These are phyloP conservation scores for Rhorus exstirpatorius DNA, from an alignment of 2,888 invertebrate species.

Conservation along the genomic window DNA sequence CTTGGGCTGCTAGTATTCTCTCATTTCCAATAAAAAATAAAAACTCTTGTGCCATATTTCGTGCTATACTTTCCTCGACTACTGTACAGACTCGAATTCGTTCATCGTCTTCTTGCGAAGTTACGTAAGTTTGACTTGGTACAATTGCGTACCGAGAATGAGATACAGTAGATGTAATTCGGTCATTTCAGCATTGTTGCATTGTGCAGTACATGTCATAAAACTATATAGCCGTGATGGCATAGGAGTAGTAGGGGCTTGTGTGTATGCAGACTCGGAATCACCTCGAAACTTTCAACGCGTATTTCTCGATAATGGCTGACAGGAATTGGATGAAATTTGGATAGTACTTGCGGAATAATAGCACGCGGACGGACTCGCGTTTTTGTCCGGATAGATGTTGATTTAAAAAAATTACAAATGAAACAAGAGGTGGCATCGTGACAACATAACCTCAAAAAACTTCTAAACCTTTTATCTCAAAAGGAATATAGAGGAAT, in stretches of 20 bases:
- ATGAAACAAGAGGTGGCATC: too few species aligned
- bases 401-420: not conserved
- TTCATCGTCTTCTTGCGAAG: constrained; percentile 36
- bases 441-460: too few species aligned
- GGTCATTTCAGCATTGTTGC: constrained; percentile 33
- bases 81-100: constrained; percentile 29
- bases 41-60: constrained; percentile 1
- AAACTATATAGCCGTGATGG: not conserved
- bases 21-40: not conserved
- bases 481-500: too few species aligned
- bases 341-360: not conserved
- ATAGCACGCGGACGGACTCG: not conserved
- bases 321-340: not conserved
- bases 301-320: not conserved
- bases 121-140: constrained; percentile 41
- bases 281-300: constrained; percentile 1
- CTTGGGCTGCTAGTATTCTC: too few species aligned
- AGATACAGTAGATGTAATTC: not conserved
- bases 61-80: not conserved
- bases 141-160: constrained; percentile 17
- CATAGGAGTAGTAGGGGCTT: constrained; percentile 8
- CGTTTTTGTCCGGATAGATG: not conserved
- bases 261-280: not conserved
- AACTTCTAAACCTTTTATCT: too few species aligned
- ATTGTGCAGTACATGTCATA: not conserved